Base-by-base conservation (phyloP, 2,113 vertebrate species). In the Corapipo altera region DNA sequence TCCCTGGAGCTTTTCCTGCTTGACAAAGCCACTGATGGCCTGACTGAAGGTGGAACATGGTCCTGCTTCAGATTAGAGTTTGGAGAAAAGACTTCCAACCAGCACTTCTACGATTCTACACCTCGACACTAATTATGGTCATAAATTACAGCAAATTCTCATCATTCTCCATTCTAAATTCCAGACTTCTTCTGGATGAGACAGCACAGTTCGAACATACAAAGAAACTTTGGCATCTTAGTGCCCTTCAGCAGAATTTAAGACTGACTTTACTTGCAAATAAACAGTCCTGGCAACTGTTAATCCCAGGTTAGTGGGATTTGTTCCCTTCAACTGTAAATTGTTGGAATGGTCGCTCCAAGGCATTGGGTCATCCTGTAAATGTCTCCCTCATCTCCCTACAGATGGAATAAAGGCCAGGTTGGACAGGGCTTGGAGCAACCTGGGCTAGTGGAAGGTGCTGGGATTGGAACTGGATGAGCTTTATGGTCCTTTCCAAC, bases 341-440 rank as follows among this genome's bases (percentile, higher is more conserved):
- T 26, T 27, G 3, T 33, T 41, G 54, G 76, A 79, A 72, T 8
- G 32, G 7, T 59, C 57, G 24, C 9, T 62, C 55, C 51, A 17
- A 1, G 32, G 19, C 37, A 24, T 2, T 15, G 66, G 10, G 15
- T 39, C 37, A n/a, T 18, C 10, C 51, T 22, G 24, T 12, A 18
- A 64, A 71, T 37, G 17, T 44, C 44, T 48, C 79, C n/a, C 51
- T 44, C n/a, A 27, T 52, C 26, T 51, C 32, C 30, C 44, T 21
- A 23, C 13, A 35, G 3, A 11, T 1, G 1, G 0, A 8, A 12
- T 30, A 30, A 15, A 48, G 71, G 21, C 0, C 20, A 39, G 46
- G 62, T 4, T 54, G 39, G 62, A 54, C 2, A 5, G 24, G 20
- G 46, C 28, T 82, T 46, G 78, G 54, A 75, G 46, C 19, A 75